Conservation (phyloP, 2,888 invertebrate species). For the Brassicogethes aeneus region DNA sequence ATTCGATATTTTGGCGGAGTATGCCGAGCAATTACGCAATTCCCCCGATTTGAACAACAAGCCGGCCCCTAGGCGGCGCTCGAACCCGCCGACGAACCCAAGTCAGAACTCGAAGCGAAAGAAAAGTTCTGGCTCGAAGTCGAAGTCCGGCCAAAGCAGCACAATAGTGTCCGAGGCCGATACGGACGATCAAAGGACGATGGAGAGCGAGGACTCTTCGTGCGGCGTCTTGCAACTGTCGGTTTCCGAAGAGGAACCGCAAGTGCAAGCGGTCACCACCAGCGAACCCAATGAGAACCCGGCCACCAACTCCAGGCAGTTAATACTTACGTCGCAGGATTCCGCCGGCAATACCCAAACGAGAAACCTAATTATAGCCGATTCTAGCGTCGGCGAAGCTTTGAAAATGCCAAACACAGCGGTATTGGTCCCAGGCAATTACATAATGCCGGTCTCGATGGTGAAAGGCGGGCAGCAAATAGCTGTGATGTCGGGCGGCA, state of each 20-base stretch:
- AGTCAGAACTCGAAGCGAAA: conserved; percentile 63
- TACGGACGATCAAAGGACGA: conserved; percentile 59
- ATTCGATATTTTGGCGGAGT: conserved; percentile 69
- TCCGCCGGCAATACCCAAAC: conserved; percentile 33
- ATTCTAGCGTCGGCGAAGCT: conserved; percentile 52
- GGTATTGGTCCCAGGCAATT: conserved; percentile 63
- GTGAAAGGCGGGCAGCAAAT: conserved; percentile 65
- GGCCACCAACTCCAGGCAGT: conserved; percentile 28
- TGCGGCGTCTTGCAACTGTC: conserved; percentile 54
- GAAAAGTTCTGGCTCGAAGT: conserved; percentile 50
- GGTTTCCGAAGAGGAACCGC: conserved; percentile 48
- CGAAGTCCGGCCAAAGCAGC: conserved; percentile 43
- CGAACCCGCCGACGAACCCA: conserved; percentile 65
- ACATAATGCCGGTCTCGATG: conserved; percentile 61
- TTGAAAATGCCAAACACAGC: conserved; percentile 56
- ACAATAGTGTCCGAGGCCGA: conserved; percentile 35
- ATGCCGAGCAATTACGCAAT: conserved; percentile 70
- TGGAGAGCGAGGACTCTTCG: conserved; percentile 70
- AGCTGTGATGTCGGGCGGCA: conserved; percentile 62
- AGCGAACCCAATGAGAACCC: conserved; percentile 40
- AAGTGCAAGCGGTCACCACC: conserved; percentile 25
- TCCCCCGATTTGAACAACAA: conserved; percentile 73
- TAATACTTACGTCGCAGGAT: conserved; percentile 32
- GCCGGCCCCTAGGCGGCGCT: conserved; percentile 66
- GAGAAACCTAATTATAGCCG: conserved; percentile 52